A percentile compares a stretch with the other conserved stretches of the same genome.
These are phyloP conservation scores for Rousettus leschenaultii DNA, from an alignment of 2,113 vertebrate species.

Conservation along the genomic window DNA sequence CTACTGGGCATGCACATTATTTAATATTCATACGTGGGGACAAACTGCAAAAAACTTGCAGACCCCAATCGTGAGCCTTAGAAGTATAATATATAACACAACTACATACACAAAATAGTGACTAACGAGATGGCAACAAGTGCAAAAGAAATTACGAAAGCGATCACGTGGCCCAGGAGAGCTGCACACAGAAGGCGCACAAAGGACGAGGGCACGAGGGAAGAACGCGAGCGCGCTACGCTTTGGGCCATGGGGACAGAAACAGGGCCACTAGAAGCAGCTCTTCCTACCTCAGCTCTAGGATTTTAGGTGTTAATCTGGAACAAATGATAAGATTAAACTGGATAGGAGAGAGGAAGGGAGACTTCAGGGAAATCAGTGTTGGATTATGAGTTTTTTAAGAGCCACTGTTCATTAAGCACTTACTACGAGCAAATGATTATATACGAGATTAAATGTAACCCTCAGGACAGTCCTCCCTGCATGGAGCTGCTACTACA, in stretches of 20 bases:
- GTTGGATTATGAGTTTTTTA: not conserved
- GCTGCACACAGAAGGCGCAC: not conserved
- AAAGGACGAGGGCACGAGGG: not conserved
- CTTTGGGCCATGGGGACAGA: not conserved
- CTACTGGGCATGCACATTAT: not conserved
- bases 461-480: not conserved
- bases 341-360: not conserved
- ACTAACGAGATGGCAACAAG: not conserved
- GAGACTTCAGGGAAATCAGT: not conserved
- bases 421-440: no score
- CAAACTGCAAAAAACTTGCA: not conserved
- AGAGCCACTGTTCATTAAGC: not conserved
- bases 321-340: not conserved
- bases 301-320: not conserved
- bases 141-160: not conserved
- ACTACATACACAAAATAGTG: not conserved
- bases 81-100: not conserved
- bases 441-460: not conserved
- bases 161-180: no score
- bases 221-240: not conserved
- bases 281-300: not conserved
- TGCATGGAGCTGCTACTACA: fast-evolving
- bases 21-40: not conserved
- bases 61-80: not conserved
- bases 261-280: not conserved